These are phyloP conservation scores for Seriola dumerili DNA, from an alignment of 2,113 vertebrate genomes.

Conservation along the genomic window DNA sequence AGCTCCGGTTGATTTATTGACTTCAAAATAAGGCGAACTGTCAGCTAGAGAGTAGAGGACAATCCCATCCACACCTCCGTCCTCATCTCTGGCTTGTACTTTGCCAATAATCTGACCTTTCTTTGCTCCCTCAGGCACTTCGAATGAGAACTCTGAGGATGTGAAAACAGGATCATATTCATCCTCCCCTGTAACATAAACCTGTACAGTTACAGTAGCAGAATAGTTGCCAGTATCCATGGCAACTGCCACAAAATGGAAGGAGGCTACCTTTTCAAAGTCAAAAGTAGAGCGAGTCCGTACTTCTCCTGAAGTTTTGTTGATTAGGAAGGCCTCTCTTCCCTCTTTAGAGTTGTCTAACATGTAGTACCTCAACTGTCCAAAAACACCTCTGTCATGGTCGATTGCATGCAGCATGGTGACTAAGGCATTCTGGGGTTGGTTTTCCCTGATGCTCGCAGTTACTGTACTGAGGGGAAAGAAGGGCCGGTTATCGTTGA, in stretches of 20 bases:
- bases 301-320: conserved; percentile 91
- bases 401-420: conserved; percentile 92
- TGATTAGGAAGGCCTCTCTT: conserved; percentile 86
- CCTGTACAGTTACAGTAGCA: conserved; percentile 91
- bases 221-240: conserved; percentile 92
- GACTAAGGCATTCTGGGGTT: conserved; percentile 91
- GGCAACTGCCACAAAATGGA: conserved; percentile 90
- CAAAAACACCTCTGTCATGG: conserved; percentile 89
- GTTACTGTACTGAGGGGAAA: conserved; percentile 91
- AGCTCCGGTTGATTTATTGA: conserved; percentile 92
- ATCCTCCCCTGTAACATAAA: conserved; percentile 94
- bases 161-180: conserved; percentile 96
- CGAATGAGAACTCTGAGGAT: conserved; percentile 88
- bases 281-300: conserved; percentile 88
- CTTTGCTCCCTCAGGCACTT: conserved; percentile 91
- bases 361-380: conserved; percentile 88
- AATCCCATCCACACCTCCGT: conserved; percentile 92
- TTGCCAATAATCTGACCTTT: conserved; percentile 92
- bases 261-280: conserved; percentile 91
- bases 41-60: conserved; percentile 91
- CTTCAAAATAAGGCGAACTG: conserved; percentile 91
- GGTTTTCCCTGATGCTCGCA: conserved; percentile 92
- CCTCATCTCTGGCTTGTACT: conserved; percentile 93
- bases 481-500: conserved; percentile 94
- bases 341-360: conserved; percentile 78